Conservation (phyloP, 2,888 invertebrate species). For the Iselma pallidipennis region DNA sequence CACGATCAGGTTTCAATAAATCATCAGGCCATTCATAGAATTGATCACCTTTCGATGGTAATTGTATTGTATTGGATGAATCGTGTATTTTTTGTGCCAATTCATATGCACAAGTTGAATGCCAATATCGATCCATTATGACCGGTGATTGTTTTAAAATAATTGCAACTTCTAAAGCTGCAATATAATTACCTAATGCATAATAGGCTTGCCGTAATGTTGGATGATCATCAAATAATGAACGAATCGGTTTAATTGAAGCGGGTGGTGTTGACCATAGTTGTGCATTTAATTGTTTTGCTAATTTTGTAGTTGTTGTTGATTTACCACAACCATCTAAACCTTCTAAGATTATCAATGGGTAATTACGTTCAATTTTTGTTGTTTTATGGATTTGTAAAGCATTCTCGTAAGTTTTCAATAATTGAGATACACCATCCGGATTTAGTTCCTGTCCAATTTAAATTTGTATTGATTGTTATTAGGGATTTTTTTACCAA, state of each 20-base stretch:
- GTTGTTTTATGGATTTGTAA: constrained; percentile 17
- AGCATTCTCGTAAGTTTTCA: constrained; percentile 42
- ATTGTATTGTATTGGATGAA: constrained; percentile 30
- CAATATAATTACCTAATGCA: constrained; percentile 57
- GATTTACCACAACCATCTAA: constrained; percentile 59
- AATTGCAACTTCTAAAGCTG: constrained; percentile 49
- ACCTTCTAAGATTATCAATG: constrained; percentile 57
- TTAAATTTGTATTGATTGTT: not conserved
- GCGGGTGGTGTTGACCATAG: constrained; percentile 53
- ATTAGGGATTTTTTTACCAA: not conserved
- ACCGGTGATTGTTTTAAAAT: constrained; percentile 49
- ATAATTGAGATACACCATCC: constrained; percentile 21
- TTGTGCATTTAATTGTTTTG: constrained; percentile 46
- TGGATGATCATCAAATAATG: constrained; percentile 46
- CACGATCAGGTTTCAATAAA: constrained; percentile 54
- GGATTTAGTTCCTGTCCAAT: not conserved
- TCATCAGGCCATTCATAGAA: constrained; percentile 56
- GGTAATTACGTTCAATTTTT: constrained; percentile 41
- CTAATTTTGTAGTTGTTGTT: constrained; percentile 48
- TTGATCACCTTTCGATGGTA: constrained; percentile 44
- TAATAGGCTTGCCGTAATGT: constrained; percentile 54
- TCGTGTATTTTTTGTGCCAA: constrained; percentile 49
- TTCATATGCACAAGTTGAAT: constrained; percentile 57
- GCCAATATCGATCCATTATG: constrained; percentile 58
- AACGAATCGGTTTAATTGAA: constrained; percentile 47